Percentiles rank a stretch among this genome's conserved stretches.
These are phyloP conservation scores for Dufourea novaeangliae DNA, from an alignment of 1,140 invertebrate species.

Conservation along the genomic window DNA sequence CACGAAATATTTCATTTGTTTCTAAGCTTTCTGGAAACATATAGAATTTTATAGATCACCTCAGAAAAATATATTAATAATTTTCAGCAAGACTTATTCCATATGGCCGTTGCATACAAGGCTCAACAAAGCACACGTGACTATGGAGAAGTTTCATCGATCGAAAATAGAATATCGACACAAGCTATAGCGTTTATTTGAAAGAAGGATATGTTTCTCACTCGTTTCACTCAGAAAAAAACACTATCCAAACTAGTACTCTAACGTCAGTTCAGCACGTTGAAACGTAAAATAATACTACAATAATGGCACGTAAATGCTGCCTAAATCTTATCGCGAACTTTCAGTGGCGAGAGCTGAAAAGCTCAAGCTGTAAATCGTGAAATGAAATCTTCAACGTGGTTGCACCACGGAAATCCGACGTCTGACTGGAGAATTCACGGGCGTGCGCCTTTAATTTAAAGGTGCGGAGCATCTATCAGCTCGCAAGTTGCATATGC, in stretches of 20 bases:
- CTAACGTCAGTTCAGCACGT: too few relatives aligned
- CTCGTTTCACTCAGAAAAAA: neutral
- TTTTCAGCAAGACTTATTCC: neutral
- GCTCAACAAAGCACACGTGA: constrained; percentile 2
- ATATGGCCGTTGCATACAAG: neutral
- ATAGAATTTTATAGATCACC: neutral
- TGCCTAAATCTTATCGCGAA: too few relatives aligned
- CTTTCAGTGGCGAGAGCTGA: neutral
- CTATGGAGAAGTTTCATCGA: constrained; percentile 7
- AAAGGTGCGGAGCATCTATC: constrained; percentile 77
- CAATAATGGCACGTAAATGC: too few relatives aligned
- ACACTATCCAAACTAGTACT: neutral
- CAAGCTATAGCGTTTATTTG: neutral
- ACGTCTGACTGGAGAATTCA: constrained; percentile 78
- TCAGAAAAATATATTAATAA: neutral
- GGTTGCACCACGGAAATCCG: constrained; percentile 73
- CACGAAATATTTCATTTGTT: neutral
- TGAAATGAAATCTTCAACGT: constrained; percentile 46
- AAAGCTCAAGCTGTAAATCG: neutral
- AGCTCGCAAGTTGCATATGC: constrained; percentile 69
- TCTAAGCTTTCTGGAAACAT: neutral
- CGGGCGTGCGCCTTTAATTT: constrained; percentile 80
- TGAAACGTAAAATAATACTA: too few relatives aligned
- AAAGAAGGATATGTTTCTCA: constrained; percentile 7
- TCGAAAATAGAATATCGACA: constrained; percentile 31